A percentile compares a stretch with the other conserved stretches of the same genome.
Conservation (phyloP, 2,888 invertebrate species). For the Diarsia dahlii region DNA sequence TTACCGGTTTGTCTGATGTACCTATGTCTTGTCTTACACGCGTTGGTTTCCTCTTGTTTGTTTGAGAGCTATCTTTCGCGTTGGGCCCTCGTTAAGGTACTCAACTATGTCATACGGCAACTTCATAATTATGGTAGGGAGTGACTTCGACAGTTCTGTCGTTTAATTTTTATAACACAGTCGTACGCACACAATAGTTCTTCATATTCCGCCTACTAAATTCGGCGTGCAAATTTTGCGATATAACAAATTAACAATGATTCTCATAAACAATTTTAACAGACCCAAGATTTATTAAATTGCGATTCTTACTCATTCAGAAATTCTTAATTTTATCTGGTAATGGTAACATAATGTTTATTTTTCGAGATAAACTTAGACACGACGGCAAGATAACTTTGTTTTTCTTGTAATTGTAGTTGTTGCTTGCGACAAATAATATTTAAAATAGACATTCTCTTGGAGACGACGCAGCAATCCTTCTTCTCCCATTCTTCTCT, state of each 20-base stretch:
- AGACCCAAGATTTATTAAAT: not conserved
- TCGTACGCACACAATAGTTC: too few relatives aligned
- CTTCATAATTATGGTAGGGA: not conserved
- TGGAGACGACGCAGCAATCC: too few relatives aligned
- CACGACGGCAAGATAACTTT: slow-evolving; percentile 39
- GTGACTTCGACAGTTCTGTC: not conserved
- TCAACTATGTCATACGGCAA: not conserved
- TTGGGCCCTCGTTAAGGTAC: not conserved
- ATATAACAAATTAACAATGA: too few relatives aligned
- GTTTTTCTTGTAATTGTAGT: slow-evolving; percentile 32
- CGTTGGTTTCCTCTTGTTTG: not conserved
- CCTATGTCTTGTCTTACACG: not conserved
- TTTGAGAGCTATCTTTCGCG: not conserved
- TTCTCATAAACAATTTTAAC: too few relatives aligned
- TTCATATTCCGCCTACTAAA: too few relatives aligned
- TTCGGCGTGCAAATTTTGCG: too few relatives aligned
- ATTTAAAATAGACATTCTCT: too few relatives aligned
- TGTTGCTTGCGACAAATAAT: slow-evolving; percentile 22
- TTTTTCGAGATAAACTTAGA: slow-evolving; percentile 49
- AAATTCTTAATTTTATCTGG: slow-evolving; percentile 39
- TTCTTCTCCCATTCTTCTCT: too few relatives aligned
- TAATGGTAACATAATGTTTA: slow-evolving; percentile 34
- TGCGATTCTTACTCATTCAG: slow-evolving; percentile 24
- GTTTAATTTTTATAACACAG: not conserved
- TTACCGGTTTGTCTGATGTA: not conserved